Evolutionary conservation across 2,888 invertebrate genomes (phyloP).

Genomic region (Sarcophaga variegata): DNA sequence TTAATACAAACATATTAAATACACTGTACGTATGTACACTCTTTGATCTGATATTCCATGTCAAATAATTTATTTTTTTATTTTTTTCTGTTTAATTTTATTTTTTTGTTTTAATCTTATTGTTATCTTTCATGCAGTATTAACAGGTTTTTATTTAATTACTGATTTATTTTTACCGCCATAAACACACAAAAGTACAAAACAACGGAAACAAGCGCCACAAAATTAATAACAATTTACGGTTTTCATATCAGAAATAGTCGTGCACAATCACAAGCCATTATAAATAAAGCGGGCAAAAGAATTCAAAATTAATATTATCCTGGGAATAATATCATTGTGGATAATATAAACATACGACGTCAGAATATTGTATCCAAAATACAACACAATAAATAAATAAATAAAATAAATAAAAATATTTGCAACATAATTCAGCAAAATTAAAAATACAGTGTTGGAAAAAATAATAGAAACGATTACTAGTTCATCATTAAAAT

Average conservation of each 20-base stretch:
- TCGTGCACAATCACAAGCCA: neutral
- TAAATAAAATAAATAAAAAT: neutral
- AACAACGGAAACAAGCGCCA: neutral
- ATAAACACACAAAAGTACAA: neutral
- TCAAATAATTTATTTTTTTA: neutral
- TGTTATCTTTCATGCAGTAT: neutral
- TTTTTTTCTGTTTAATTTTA: too few relatives aligned
- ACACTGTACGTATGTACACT: too few relatives aligned
- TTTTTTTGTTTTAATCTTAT: too few relatives aligned
- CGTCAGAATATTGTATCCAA: neutral
- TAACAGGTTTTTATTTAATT: neutral
- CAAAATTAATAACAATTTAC: conserved; percentile 12
- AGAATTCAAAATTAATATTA: neutral
- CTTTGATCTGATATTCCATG: neutral
- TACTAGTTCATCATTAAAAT: too few relatives aligned
- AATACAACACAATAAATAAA: neutral
- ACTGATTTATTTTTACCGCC: neutral
- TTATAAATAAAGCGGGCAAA: too few relatives aligned
- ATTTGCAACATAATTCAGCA: neutral
- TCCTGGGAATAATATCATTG: too few relatives aligned
- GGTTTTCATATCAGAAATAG: conserved; percentile 4
- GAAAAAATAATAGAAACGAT: too few relatives aligned
- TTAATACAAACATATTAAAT: too few relatives aligned
- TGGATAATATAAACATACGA: neutral
- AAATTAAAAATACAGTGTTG: neutral